These are phyloP conservation scores for Drosophila multiciliata DNA, from an alignment of 2,888 invertebrate genomes.

Conservation along the genomic window DNA sequence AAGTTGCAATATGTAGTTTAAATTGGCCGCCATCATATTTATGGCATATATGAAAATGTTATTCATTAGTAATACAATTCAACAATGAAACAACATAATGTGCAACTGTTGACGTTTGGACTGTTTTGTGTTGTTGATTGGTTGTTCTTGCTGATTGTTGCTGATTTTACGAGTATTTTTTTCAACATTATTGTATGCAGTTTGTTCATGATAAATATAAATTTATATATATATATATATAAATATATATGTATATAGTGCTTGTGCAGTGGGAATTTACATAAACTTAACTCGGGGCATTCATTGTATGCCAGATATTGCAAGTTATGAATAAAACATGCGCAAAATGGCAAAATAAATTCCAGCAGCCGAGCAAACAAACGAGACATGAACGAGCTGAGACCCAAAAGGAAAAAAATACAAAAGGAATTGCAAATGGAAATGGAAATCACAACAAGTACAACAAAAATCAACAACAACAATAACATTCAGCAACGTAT, in stretches of 20 bases:
- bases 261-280: constrained; percentile 57
- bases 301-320: constrained; percentile 74
- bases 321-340: constrained; percentile 79
- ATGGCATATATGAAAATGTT: constrained; percentile 50
- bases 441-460: constrained; percentile 65
- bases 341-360: constrained; percentile 64
- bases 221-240: background rate
- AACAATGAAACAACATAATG: constrained; percentile 31
- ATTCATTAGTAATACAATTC: constrained; percentile 45
- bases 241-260: constrained; percentile 16
- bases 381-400: constrained; percentile 48
- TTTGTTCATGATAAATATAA: constrained; percentile 42
- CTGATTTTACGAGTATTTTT: constrained; percentile 15
- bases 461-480: constrained; percentile 22
- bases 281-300: constrained; percentile 58
- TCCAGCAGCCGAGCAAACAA: constrained; percentile 57
- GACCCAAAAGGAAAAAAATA: constrained; percentile 36
- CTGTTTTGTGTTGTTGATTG: constrained; percentile 48
- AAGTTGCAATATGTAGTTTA: constrained; percentile 47
- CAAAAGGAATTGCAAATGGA: constrained; percentile 73
- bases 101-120: constrained; percentile 24
- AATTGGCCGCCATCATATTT: constrained; percentile 72
- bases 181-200: constrained; percentile 43
- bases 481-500: constrained; percentile 24
- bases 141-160: constrained; percentile 51